phyloP scores from a whole-genome alignment of 2,888 invertebrate genomes.

The Clanis bilineata region DNA sequence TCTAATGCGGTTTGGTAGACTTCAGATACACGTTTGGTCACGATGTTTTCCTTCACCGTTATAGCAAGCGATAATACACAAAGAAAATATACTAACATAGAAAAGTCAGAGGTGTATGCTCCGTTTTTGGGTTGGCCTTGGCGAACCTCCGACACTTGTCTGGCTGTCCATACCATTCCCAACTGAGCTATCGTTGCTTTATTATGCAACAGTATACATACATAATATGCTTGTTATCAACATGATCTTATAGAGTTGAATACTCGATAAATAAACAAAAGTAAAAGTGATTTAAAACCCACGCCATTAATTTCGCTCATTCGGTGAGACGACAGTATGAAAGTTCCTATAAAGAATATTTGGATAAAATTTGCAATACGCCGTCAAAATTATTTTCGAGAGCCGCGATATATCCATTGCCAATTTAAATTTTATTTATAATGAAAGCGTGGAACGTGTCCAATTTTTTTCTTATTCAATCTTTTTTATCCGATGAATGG shows the following conservation, averaged over 20 bases:
- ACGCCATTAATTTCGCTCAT: not conserved
- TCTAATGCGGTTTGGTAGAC: too few relatives aligned
- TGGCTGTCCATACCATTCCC: too few relatives aligned
- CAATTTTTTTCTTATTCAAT: constrained; percentile 7
- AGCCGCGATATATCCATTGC: not conserved
- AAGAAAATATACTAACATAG: too few relatives aligned
- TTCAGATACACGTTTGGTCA: too few relatives aligned
- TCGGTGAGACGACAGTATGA: constrained; percentile 2
- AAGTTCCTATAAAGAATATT: constrained; percentile 1
- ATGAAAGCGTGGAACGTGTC: constrained; percentile 11
- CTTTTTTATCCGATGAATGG: not conserved
- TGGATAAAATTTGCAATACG: constrained; percentile 4
- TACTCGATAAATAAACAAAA: not conserved
- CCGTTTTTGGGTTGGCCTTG: too few relatives aligned
- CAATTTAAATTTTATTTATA: constrained; percentile 9
- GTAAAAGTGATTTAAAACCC: not conserved
- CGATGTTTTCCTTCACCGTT: too few relatives aligned
- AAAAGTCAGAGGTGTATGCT: too few relatives aligned
- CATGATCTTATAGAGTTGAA: not conserved
- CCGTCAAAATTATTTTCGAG: constrained; percentile 7
- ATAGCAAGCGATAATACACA: too few relatives aligned
- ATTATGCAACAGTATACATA: too few relatives aligned
- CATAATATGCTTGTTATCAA: too few relatives aligned
- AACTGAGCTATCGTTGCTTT: too few relatives aligned
- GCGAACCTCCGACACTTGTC: too few relatives aligned